Percentiles rank a stretch among this genome's conserved stretches.
phyloP scores from a whole-genome alignment of 2,888 invertebrate species.

The Andrena flavipes region DNA sequence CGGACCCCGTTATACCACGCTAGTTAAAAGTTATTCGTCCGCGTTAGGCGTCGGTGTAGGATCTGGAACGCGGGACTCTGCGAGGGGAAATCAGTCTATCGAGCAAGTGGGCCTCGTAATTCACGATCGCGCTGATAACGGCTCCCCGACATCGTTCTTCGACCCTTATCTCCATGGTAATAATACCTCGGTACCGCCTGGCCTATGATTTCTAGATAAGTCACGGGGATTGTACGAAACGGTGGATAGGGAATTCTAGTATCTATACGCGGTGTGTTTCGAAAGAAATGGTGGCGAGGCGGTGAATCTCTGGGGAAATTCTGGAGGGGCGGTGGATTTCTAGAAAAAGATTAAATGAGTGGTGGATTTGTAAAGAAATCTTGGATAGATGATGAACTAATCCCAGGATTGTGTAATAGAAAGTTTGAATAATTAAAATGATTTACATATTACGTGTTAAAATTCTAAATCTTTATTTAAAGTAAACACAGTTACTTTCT shows the following conservation, averaged over 20 bases:
- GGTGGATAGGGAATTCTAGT: background rate
- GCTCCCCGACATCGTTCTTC: slow-evolving; percentile 25
- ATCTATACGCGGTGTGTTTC: background rate
- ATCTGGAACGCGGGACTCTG: slow-evolving; percentile 52
- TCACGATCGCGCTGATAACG: slow-evolving; percentile 58
- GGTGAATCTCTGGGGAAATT: background rate
- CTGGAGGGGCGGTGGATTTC: too few species aligned
- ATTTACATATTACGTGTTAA: too few species aligned
- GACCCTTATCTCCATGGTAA: slow-evolving; percentile 45
- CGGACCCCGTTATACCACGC: slow-evolving; percentile 23
- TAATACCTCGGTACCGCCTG: slow-evolving; percentile 21
- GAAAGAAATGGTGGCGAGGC: background rate
- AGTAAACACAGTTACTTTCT: too few species aligned
- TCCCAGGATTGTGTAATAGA: too few species aligned
- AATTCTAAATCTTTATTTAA: too few species aligned
- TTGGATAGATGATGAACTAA: too few species aligned
- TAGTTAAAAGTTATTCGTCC: slow-evolving; percentile 43
- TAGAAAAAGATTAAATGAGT: too few species aligned
- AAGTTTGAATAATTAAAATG: too few species aligned
- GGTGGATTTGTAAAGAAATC: too few species aligned
- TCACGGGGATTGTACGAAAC: slow-evolving; percentile 13
- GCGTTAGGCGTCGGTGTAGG: slow-evolving; percentile 19
- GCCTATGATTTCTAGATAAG: slow-evolving; percentile 33
- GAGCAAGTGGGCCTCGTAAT: slow-evolving; percentile 61
- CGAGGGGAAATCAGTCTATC: slow-evolving; percentile 59